Base-by-base conservation (phyloP, 1,140 invertebrate species). In the Phenacoccus solenopsis region DNA sequence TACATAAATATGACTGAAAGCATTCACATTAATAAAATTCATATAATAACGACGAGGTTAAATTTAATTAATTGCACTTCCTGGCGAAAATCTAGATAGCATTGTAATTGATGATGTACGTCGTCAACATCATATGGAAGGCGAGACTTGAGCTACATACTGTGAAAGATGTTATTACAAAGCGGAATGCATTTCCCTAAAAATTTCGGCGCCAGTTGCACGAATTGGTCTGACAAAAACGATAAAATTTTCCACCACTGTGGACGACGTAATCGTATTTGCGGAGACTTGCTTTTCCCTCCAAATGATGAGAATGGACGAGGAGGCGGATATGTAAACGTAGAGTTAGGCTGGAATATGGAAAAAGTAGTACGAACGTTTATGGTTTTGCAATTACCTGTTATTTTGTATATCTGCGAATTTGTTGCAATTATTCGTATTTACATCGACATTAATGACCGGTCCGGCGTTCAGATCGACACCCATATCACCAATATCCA, bases 401-500 rank as follows among this genome's bases (percentile, higher is more conserved):
- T 3, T 64, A 5, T 64, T 64, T 24, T 24, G 21, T 9, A 16
- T 64, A 25, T 64, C 59, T 24, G 21, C 59, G 21, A 64, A 64
- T 64, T 64, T 64, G 59, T 64, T 27, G 59, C 59, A 27, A 64
- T 24, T 64, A 24, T 64, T 64, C 4, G 59, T 64, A 64, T 64
- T 64, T 4, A 64, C 59, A 27, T 64, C 59, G 59, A 64, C 59
- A 22, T 72, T 75, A 28, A 82, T 82, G 28, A 85, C 79, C 16
- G 86, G 85, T 67, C 85, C 85, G 70, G 83, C 82, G 25, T 80
- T 85, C 22, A 64, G 25, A 27, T 64, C 59, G n/a, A 88, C 85
- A 24, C 87, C 87, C 87, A 88, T 88, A 70, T 86, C 85, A 57
- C 82, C 83, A 67, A 87, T 82, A 79, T 88, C 86, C 28, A 89